Evolutionary conservation across 23 tunicate genomes (phyloP).

Genomic region (Ascidia mentula): DNA sequence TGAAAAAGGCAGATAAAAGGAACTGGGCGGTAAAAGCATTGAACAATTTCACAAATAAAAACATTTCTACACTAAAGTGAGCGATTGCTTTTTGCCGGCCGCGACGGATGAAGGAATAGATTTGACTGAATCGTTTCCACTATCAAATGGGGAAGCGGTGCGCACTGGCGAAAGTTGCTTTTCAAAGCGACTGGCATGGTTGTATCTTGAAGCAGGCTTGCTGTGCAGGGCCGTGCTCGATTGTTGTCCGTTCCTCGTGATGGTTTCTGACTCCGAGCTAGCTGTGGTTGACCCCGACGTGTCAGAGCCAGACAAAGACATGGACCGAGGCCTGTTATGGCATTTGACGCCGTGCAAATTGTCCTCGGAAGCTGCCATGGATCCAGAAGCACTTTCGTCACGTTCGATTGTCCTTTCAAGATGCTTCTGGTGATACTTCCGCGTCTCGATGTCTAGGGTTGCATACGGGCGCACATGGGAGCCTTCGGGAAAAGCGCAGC

Average conservation of each 20-base stretch:
- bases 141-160: slow-evolving; percentile 45
- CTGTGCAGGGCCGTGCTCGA: background rate
- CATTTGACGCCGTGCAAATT: slow-evolving; percentile 19
- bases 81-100: slow-evolving; percentile 40
- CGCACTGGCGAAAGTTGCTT: background rate
- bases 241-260: background rate
- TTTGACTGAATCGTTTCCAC: slow-evolving; percentile 68
- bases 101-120: slow-evolving; percentile 24
- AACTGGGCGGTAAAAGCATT: background rate
- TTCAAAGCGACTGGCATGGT: background rate
- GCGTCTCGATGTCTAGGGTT: background rate
- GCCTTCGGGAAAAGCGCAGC: background rate
- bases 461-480: slow-evolving; percentile 12
- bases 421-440: background rate
- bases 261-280: background rate
- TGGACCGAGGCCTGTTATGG: slow-evolving; percentile 42
- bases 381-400: background rate
- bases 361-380: slow-evolving; percentile 20
- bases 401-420: background rate
- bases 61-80: slow-evolving; percentile 40
- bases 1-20: background rate
- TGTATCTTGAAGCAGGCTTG: background rate
- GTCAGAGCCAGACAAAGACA: slow-evolving; percentile 58
- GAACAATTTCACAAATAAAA: background rate
- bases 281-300: slow-evolving; percentile 2